phyloP scores from a whole-genome alignment of 2,113 vertebrate species.

The Quiscalus mexicanus region DNA sequence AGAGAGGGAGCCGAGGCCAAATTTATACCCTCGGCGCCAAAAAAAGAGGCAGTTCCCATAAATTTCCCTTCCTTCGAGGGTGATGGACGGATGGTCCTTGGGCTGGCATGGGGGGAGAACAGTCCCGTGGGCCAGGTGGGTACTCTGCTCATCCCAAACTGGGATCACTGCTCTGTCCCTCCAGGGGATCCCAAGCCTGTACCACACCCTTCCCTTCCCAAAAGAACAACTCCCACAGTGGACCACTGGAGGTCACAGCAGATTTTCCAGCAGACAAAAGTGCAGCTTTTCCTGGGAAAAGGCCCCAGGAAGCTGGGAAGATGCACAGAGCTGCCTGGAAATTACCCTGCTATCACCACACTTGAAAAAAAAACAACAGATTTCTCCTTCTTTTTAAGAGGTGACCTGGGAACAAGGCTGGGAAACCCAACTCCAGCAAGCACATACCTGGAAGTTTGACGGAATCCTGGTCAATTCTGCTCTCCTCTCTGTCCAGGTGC shows the following conservation, averaged over 20 bases:
- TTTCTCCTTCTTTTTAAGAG: background rate
- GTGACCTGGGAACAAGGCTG: background rate
- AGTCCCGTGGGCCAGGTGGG: background rate
- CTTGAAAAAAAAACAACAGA: background rate
- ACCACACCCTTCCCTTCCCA: background rate
- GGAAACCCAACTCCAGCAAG: background rate
- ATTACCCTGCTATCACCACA: background rate
- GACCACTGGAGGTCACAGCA: fast-evolving
- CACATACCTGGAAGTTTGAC: conserved; percentile 74
- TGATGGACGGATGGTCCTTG: background rate
- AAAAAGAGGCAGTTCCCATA: background rate
- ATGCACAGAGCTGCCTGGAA: background rate
- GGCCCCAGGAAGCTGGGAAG: background rate
- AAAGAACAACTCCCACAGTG: background rate
- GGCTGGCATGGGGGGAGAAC: background rate
- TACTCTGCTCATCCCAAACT: fast-evolving
- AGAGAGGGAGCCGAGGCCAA: background rate
- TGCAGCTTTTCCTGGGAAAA: background rate
- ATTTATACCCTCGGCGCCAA: background rate
- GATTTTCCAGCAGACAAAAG: background rate
- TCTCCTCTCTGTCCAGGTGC: conserved; percentile 25
- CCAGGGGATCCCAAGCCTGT: background rate
- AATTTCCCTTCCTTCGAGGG: background rate
- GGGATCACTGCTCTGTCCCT: background rate
- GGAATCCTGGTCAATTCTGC: conserved; percentile 16